Base-by-base conservation (phyloP, 2,888 invertebrate species). In the Unio pictorum region DNA sequence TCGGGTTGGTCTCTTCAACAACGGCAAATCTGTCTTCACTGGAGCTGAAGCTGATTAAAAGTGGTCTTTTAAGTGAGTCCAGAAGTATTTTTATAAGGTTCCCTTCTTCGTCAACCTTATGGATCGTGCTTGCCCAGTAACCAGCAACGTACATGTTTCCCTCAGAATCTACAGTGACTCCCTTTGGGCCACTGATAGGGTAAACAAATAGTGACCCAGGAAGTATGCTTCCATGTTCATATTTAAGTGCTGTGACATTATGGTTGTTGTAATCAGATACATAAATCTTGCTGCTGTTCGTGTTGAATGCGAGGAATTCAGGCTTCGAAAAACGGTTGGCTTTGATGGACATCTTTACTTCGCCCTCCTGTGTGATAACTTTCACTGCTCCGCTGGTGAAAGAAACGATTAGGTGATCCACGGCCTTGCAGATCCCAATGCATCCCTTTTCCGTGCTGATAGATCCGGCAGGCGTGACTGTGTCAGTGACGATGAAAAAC, bases 221-320 rank as follows among this genome's bases (percentile, higher is more conserved):
- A 70, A 75, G 68, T 4, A 75, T 73, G 45, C 68, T 69, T 20
- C 77, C 77, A 55, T 61, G 64, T 8, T 75, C 73, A 34, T 69
- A 73, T 55, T 65, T 67, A 18, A 77, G 68, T 20, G 77, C 75
- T 7, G 77, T 77, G 57, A 77, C 68, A 2, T 66, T 73, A 45
- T 77, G 77, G 65, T 77, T 77, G 68, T 77, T 77, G 67, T 77
- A 77, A 63, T 77, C 77, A 15, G 77, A 77, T 0, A 77, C 73
- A 56, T 68, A 77, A 30, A 77, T 23, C 0, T 61, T 62, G 5
- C 60, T 72, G 23, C 67, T 75, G 59, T 67, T 63, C 6, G 59
- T 61, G 54, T 75, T 77, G 61, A 69, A 77, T 15, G 77, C 68
- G 55, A 77, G 62, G 64, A 65, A 77, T 59, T 77, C 77, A 3